These are phyloP conservation scores for Ornithoptera priamus DNA, from an alignment of 2,888 invertebrate genomes.

Conservation along the genomic window DNA sequence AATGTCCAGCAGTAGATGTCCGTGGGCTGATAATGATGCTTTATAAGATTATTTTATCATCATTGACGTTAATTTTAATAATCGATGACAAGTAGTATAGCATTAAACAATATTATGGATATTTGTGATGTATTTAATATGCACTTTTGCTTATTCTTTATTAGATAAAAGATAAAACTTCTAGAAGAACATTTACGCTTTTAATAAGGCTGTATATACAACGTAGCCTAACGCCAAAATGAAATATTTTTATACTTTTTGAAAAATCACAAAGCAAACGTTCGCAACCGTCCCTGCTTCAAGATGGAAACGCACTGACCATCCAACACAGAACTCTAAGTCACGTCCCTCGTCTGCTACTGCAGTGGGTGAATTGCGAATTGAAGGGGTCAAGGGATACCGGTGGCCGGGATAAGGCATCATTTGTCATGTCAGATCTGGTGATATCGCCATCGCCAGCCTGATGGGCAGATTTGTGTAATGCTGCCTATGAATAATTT, in stretches of 20 bases:
- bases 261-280: constrained; percentile 32
- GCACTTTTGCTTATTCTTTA: no score
- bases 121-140: no score
- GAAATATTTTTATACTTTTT: constrained; percentile 20
- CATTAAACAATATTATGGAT: no score
- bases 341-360: constrained; percentile 20
- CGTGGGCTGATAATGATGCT: no score
- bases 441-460: constrained; percentile 61
- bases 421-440: constrained; percentile 75
- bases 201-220: background rate
- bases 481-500: constrained; percentile 68
- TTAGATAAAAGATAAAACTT: no score
- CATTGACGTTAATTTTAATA: no score
- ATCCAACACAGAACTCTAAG: constrained; percentile 39
- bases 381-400: constrained; percentile 39
- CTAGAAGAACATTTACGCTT: background rate
- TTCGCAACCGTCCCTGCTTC: constrained; percentile 61
- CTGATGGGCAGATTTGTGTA: constrained; percentile 73
- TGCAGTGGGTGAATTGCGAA: constrained; percentile 23
- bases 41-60: no score
- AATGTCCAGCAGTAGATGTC: no score
- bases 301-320: constrained; percentile 51
- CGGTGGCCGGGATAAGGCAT: constrained; percentile 50
- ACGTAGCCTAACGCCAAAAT: background rate
- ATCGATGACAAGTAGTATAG: no score